These are phyloP conservation scores for Phortica okadai DNA, from an alignment of 2,888 invertebrate species.

Conservation along the genomic window DNA sequence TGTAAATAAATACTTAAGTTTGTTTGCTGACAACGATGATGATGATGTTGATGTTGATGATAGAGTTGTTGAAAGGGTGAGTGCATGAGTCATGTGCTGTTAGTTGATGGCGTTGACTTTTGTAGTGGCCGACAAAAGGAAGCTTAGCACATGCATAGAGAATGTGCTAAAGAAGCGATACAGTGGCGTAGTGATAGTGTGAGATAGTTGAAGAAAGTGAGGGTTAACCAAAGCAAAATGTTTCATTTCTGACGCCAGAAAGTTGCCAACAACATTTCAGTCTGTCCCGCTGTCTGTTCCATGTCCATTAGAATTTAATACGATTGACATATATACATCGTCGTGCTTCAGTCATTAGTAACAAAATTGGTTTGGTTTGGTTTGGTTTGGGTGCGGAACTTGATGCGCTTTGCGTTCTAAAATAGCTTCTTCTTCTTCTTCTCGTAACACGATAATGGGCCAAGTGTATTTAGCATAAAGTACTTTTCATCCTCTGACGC, in stretches of 20 bases:
- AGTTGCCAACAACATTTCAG: not conserved
- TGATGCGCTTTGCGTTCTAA: too few species aligned
- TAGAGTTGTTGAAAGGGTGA: not conserved
- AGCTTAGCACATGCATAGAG: not conserved
- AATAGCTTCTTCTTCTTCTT: too few species aligned
- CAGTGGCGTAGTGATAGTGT: not conserved
- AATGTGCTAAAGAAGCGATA: not conserved
- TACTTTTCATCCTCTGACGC: too few species aligned
- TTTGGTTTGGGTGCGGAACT: too few species aligned
- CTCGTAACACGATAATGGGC: too few species aligned
- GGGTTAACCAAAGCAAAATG: not conserved
- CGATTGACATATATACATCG: slow-evolving; percentile 22
- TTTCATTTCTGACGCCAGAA: not conserved
- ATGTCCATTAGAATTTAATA: slow-evolving; percentile 25
- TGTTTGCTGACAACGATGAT: slow-evolving; percentile 33
- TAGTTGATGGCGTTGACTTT: slow-evolving; percentile 26
- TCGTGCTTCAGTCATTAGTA: too few species aligned
- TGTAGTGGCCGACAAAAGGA: slow-evolving; percentile 11
- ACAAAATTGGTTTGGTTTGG: too few species aligned
- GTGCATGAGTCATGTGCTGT: not conserved
- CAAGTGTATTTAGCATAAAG: too few species aligned
- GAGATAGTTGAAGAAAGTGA: not conserved
- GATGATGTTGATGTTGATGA: slow-evolving; percentile 7
- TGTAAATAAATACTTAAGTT: slow-evolving; percentile 52
- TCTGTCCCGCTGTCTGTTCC: not conserved